Base-by-base conservation (phyloP, 2,888 invertebrate species). In the Chorisops tibialis region DNA sequence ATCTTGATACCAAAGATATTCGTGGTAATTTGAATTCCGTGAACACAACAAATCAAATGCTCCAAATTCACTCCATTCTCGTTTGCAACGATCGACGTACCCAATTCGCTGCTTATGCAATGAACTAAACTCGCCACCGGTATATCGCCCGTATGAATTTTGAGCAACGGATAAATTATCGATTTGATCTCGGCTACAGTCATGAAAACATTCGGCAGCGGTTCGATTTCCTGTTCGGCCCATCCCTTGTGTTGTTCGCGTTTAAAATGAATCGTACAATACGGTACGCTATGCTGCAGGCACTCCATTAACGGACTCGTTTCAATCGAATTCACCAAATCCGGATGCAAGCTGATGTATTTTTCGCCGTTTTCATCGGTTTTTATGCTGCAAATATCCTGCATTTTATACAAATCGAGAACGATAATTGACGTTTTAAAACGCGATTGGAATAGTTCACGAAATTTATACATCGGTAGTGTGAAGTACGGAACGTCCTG, bases 1-100 rank as follows among this genome's bases (percentile, higher is more conserved):
- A 78, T 76, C 68, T 79, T 79, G 9, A 79, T 78, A 14, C 79
- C 79, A 63, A 78, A 79, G 59, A 75, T 78, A 63, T 79, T 79
- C 3, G 74, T 72, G n/a, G 74, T 75, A 37, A 79, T 77, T 62
- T 78, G 75, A 38, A 96, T 83, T 37, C 88, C 88, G 9, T 87
- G 84, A 9, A 94, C 84, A 74, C 92, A 93, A 52, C 93, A 88
- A 22, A 97, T 84, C 59, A 97, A 80, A 79, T 96, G 90, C 75
- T 97, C 97, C 61, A 97, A 77, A 0, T 93, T 88, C 14, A 95
- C 94, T 4, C 94, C 93, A 63, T 79, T 82, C 3, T 84, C 84
- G 59, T 78, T 74, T 7, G 71, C 65, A 0, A 66, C 65, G 5
- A 79, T 73, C 59, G 72, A 68, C 24, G 72, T 71, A 52, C 73